Evolutionary conservation across 2,113 vertebrate species (phyloP).

Genomic region (Smithornis capensis): DNA sequence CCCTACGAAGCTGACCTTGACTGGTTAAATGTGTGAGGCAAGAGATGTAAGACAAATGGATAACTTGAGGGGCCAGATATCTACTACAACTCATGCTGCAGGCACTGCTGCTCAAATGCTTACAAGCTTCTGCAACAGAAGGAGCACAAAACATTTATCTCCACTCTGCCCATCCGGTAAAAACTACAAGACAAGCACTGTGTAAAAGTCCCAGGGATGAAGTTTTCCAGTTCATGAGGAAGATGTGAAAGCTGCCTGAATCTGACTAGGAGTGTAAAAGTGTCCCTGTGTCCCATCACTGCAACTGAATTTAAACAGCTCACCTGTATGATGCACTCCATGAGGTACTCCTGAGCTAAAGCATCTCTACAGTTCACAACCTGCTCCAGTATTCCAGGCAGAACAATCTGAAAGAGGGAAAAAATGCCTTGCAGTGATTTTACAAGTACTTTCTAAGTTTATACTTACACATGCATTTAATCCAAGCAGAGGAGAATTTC

Average conservation of each 20-base stretch:
- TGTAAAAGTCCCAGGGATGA: background rate
- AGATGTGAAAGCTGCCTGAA: background rate
- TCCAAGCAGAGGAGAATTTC: background rate
- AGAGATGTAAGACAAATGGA: background rate
- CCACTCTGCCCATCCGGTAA: background rate
- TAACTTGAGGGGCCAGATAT: background rate
- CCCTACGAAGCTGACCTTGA: background rate
- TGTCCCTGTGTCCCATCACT: background rate
- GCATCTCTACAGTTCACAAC: slow-evolving; percentile 98
- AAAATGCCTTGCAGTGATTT: background rate
- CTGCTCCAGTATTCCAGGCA: slow-evolving; percentile 94
- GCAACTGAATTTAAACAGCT: background rate
- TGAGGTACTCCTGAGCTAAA: slow-evolving; percentile 97
- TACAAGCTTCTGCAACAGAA: background rate
- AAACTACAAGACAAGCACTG: background rate
- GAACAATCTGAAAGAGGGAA: slow-evolving; percentile 81
- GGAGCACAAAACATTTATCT: background rate
- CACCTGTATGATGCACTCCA: slow-evolving; percentile 99
- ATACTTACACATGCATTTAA: background rate
- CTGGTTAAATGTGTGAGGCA: background rate
- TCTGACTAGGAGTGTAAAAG: background rate
- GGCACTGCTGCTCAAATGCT: background rate
- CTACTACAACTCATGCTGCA: background rate
- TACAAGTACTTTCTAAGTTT: background rate
- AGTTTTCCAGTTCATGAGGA: background rate